Conservation (phyloP, 2,113 vertebrate species). For the Vulpes lagopus region DNA sequence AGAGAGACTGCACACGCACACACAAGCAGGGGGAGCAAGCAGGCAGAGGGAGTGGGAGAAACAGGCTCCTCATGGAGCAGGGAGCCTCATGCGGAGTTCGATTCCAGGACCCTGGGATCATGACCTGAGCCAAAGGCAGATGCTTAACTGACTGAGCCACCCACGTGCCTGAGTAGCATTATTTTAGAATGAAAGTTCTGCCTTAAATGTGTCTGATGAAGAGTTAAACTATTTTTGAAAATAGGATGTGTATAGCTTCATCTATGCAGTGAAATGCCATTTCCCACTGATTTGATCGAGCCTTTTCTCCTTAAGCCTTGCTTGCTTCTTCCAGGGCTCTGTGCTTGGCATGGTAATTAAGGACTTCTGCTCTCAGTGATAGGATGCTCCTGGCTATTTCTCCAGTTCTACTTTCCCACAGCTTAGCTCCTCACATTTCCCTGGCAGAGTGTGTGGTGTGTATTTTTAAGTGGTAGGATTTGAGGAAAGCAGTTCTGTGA, state of each 20-base stretch:
- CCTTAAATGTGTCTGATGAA: slow-evolving; percentile 67
- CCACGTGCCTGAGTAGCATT: not conserved
- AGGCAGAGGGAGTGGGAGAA: no score
- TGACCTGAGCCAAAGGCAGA: no score
- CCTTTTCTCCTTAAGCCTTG: slow-evolving; percentile 75
- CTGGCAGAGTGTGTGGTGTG: not conserved
- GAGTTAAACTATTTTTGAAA: slow-evolving; percentile 77
- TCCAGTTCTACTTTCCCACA: slow-evolving; percentile 69
- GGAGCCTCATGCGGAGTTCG: no score
- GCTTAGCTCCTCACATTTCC: slow-evolving; percentile 10
- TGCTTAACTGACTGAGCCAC: no score
- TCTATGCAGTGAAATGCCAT: slow-evolving; percentile 71
- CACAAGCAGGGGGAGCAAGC: no score
- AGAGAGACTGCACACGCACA: no score
- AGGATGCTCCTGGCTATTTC: slow-evolving; percentile 81
- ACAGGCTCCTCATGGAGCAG: no score
- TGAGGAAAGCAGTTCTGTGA: not conserved
- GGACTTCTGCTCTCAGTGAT: slow-evolving; percentile 70
- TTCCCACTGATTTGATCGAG: slow-evolving; percentile 74
- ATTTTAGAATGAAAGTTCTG: not conserved
- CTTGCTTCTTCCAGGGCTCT: slow-evolving; percentile 75
- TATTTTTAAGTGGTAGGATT: not conserved
- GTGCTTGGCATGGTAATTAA: slow-evolving; percentile 87
- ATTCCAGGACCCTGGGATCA: no score
- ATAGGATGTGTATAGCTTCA: slow-evolving; percentile 67